phyloP scores from a whole-genome alignment of 2,113 vertebrate genomes.

The Cinclus mexicanus region DNA sequence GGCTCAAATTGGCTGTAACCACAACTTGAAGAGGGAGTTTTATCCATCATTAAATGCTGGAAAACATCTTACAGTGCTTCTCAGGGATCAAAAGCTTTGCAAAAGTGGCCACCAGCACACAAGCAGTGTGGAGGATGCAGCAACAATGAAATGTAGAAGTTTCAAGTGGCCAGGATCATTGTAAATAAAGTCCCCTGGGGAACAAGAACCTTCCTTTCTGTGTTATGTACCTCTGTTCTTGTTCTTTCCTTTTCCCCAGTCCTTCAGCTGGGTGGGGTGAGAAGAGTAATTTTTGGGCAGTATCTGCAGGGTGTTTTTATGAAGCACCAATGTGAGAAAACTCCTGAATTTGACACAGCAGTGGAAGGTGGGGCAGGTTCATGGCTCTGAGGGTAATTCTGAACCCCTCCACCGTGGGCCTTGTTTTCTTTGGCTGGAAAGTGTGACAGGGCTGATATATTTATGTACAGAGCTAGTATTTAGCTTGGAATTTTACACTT shows the following conservation, averaged over 20 bases:
- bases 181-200: background rate
- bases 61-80: background rate
- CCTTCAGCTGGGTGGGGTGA: background rate
- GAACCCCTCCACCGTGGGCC: slow-evolving; percentile 11
- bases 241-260: background rate
- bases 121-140: background rate
- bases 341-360: slow-evolving; percentile 12
- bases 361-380: slow-evolving; percentile 33
- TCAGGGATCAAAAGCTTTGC: background rate
- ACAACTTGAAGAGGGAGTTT: background rate
- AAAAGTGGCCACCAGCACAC: background rate
- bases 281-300: background rate
- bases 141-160: background rate
- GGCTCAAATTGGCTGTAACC: background rate
- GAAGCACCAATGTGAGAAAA: slow-evolving; percentile 24
- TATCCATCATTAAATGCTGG: background rate
- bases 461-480: slow-evolving; percentile 72
- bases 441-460: slow-evolving; percentile 71
- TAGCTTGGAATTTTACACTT: slow-evolving; percentile 78
- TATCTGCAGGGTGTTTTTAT: background rate
- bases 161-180: background rate
- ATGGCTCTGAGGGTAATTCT: slow-evolving; percentile 49
- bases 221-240: background rate
- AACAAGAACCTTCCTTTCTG: background rate
- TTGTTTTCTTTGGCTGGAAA: slow-evolving; percentile 71